These are phyloP conservation scores for Sericinus montela DNA, from an alignment of 2,888 invertebrate genomes.

Conservation along the genomic window DNA sequence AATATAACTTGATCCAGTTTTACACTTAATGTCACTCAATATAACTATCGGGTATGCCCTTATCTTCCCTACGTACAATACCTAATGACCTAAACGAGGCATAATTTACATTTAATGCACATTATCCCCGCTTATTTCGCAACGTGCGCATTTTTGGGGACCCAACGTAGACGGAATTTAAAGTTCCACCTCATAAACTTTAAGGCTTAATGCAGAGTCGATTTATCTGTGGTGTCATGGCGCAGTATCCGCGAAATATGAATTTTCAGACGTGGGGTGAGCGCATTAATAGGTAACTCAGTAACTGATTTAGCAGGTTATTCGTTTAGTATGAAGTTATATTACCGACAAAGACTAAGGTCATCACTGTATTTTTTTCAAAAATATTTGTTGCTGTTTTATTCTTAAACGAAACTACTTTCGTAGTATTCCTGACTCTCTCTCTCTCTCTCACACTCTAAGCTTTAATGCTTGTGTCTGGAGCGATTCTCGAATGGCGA, in stretches of 20 bases:
- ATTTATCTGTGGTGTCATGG: conserved; percentile 12
- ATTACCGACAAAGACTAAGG: no score
- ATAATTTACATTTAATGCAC: conserved; percentile 19
- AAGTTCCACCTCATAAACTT: conserved; percentile 20
- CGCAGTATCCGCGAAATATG: conserved; percentile 7
- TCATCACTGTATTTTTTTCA: no score
- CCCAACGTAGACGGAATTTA: conserved; percentile 18
- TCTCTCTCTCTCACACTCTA: no score
- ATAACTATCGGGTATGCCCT: not conserved
- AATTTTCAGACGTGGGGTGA: conserved; percentile 6
- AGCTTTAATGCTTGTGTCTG: no score
- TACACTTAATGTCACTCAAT: conserved; percentile 6
- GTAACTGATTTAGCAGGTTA: not conserved
- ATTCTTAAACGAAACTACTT: no score
- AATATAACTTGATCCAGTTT: not conserved
- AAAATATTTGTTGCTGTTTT: no score
- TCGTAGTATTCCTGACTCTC: no score
- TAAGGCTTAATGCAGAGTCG: conserved; percentile 14
- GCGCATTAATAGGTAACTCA: not conserved
- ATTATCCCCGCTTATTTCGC: conserved; percentile 17
- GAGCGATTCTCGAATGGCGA: no score
- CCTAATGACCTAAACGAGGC: conserved; percentile 16
- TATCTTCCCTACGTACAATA: conserved; percentile 12
- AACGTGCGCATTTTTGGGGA: conserved; percentile 13
- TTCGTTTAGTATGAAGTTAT: not conserved